Evolutionary conservation across 2,797 vertebrate species (phyloP), one percentile per base, ranked within the genome.

Genomic region (Sebastes vulpes): DNA sequence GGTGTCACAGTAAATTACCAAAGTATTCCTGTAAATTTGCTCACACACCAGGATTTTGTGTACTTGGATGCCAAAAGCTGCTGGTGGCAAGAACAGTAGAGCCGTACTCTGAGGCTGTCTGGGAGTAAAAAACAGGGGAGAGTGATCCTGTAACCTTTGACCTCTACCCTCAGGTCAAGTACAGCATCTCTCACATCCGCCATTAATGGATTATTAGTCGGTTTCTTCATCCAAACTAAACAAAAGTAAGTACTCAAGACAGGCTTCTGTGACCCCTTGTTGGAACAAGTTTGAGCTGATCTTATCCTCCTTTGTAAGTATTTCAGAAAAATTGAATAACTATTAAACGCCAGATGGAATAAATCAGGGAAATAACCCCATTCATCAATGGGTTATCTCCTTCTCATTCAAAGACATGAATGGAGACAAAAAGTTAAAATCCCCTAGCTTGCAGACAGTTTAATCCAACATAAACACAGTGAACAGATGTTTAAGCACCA

Each of bases 1-100:
- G 61, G 48, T 77, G 83, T 87, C 80, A 82, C 35, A 80, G 31
- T 73, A 52, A 87, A 90, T 94, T 92, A 92, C 58, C 31, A n/a
- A 75, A 76, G 25, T 65, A 54, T 50, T 67, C 35, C 38, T 18
- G 53, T 48, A 72, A 65, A 70, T 75, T 32, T 58, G n/a, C 42
- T 71, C 28, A 42, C 68, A 79, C 63, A 68, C 14, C 28, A 73
- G 73, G 42, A 65, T 78, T 68, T 69, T 46, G 61, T 57, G 54
- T 21, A 14, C 53, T 57, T 25, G 28, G 31, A 48, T 16, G 56
- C 48, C 50, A 52, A 14, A 83, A 64, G 48, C 29, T 52, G 59
- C 65, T 69, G 20, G 21, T 48, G 26, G 38, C 54, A 59, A 65
- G 16, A 79, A 78, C 29, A 58, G n/a, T 56, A 42, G 11, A 79